Percentiles rank a stretch among this genome's conserved stretches.
Conservation (phyloP, 1,140 invertebrate genomes). For the Ostrea denselamellosa region DNA sequence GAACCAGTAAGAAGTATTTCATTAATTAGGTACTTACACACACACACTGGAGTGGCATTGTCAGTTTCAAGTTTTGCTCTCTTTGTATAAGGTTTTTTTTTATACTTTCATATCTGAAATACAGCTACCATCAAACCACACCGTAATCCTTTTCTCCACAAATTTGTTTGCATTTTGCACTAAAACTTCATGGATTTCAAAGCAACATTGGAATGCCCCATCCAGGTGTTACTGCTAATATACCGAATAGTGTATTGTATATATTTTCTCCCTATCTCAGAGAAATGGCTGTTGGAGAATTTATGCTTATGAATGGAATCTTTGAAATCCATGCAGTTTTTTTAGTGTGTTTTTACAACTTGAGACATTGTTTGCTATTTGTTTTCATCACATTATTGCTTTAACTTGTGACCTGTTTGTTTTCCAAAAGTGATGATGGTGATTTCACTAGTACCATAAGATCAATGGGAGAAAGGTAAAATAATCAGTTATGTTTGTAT, state of each 20-base stretch:
- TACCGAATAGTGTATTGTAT: no score
- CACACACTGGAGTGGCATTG: slow-evolving; percentile 17
- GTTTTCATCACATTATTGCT: background rate
- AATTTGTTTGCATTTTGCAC: background rate
- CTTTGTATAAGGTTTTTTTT: background rate
- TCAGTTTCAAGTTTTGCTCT: slow-evolving; percentile 10
- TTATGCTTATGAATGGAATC: background rate
- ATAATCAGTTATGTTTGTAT: background rate
- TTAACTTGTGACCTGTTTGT: slow-evolving; percentile 29
- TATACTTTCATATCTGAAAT: background rate
- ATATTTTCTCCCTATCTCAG: no score
- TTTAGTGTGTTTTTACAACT: background rate
- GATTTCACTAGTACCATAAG: slow-evolving; percentile 32
- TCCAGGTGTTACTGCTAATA: no score
- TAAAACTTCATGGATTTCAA: background rate
- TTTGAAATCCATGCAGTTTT: background rate
- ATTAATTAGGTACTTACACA: slow-evolving; percentile 2
- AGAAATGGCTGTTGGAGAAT: background rate
- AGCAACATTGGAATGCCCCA: background rate
- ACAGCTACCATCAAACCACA: background rate
- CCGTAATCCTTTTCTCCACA: background rate
- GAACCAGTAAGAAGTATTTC: slow-evolving; percentile 20
- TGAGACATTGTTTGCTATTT: background rate
- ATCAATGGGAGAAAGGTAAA: slow-evolving; percentile 27
- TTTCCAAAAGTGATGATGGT: slow-evolving; percentile 20